Evolutionary conservation across 2,113 vertebrate species (phyloP), one percentile per base, ranked within the genome.

Genomic region (Tragelaphus imberbis): DNA sequence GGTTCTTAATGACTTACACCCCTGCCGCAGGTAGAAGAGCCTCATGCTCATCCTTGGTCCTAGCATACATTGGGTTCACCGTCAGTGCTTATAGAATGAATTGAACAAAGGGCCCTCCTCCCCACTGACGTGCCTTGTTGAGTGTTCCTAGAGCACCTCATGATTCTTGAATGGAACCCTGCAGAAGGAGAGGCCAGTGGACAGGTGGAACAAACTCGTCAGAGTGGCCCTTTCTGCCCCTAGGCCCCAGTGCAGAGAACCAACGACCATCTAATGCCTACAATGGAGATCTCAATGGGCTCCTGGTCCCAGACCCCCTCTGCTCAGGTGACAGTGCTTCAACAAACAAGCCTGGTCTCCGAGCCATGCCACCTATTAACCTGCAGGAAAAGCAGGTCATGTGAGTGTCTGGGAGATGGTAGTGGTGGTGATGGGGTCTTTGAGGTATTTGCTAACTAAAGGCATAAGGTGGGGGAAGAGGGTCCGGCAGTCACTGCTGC

Each of bases 211-310:
- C 84, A 87, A 0, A 1, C 28, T 94, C 33, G 5, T 36, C 53
- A 93, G 0, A 36, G 55, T 95, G 59, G 30, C 30, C 55, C 77
- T 95, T 56, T 47, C 63, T 97, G 1, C 47, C 65, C 49, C 27
- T 97, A 99, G 99, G 99, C 82, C 87, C 98, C 16, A 98, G 98
- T 90, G 98, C 98, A 87, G 99, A 99, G 87, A 99, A 94, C 97
- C 99, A 99, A 93, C 99, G 99, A 89, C 99, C 99, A 1, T 98
- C 98, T 1, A 98, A 97, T 3, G 99, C 99, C 0, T 99, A 99
- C 63, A 99, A 99, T 44, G 99, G 99, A 90, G 99, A 99, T 94
- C 98, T 99, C 95, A 99, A 99, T 33, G 99, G 99, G 0, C 98
- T 99, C 89, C 98, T 99, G 98, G 99, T 99, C 95, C 98, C 99